These are phyloP conservation scores for Dipodomys ordii DNA, from an alignment of 2,113 vertebrate genomes.

Conservation along the genomic window DNA sequence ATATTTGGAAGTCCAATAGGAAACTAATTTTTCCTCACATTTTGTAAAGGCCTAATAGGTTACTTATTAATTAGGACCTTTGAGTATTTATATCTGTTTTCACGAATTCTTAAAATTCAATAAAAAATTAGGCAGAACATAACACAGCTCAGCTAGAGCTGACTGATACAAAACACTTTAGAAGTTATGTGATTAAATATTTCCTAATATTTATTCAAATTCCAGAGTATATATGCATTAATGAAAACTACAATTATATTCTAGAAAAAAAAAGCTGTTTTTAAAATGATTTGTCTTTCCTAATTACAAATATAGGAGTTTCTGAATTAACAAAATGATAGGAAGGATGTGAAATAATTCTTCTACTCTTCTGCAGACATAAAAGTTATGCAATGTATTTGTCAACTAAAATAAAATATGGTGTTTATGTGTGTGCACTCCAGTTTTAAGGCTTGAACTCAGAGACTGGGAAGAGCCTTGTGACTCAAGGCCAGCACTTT, in stretches of 20 bases:
- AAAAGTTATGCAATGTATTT: conserved; percentile 68
- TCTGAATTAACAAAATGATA: conserved; percentile 15
- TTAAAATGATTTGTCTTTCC: background rate
- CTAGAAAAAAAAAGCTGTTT: conserved; percentile 29
- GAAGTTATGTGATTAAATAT: background rate
- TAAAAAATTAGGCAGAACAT: conserved; percentile 46
- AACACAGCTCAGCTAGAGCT: background rate
- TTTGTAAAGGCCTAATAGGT: conserved; percentile 46
- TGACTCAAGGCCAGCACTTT: no score
- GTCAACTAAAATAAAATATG: conserved; percentile 53
- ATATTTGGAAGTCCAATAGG: background rate
- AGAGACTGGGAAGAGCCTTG: no score
- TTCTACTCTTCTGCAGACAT: conserved; percentile 28
- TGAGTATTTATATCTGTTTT: background rate
- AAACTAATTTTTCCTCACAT: background rate
- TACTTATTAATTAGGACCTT: conserved; percentile 29
- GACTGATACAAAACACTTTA: conserved; percentile 5
- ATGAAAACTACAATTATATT: background rate
- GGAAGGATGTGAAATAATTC: background rate
- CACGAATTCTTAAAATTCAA: conserved; percentile 55
- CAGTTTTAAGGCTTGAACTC: no score
- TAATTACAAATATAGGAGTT: background rate
- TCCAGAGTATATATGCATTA: background rate
- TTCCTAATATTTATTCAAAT: background rate
- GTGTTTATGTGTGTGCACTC: no score